Evolutionary conservation across 37 sponge, comb jelly and placozoan genomes (phyloP).

Genomic region (Crambe crambe): DNA sequence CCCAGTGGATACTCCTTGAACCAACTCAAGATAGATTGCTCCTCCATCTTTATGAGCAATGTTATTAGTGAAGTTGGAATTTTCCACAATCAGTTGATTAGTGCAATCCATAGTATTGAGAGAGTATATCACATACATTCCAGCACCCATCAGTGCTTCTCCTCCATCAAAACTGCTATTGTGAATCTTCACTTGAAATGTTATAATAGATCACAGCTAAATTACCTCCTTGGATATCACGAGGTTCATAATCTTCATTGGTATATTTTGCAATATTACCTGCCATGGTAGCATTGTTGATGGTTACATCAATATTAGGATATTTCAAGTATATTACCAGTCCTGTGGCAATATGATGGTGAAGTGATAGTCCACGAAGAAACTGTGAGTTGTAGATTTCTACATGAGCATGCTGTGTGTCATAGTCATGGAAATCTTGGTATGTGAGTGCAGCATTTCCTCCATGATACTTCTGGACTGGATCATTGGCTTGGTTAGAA

Average conservation of each 20-base stretch:
- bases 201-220: background rate
- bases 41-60: no score
- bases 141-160: background rate
- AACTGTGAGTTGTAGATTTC: no score
- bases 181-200: background rate
- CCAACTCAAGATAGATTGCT: no score
- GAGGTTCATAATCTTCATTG: no score
- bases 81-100: no score
- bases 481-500: no score
- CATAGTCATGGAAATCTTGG: background rate
- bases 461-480: no score
- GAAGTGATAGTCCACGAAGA: background rate
- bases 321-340: background rate
- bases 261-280: background rate
- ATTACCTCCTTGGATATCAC: no score
- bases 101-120: no score
- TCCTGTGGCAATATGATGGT: background rate
- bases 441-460: no score
- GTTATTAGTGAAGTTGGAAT: no score
- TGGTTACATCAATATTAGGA: background rate
- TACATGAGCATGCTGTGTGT: background rate
- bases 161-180: background rate
- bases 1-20: no score
- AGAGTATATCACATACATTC: background rate
- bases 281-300: background rate